Percentiles rank a stretch among this genome's conserved stretches.
phyloP scores from a whole-genome alignment of 1,140 invertebrate genomes.

The Cyphomyrmex costatus region DNA sequence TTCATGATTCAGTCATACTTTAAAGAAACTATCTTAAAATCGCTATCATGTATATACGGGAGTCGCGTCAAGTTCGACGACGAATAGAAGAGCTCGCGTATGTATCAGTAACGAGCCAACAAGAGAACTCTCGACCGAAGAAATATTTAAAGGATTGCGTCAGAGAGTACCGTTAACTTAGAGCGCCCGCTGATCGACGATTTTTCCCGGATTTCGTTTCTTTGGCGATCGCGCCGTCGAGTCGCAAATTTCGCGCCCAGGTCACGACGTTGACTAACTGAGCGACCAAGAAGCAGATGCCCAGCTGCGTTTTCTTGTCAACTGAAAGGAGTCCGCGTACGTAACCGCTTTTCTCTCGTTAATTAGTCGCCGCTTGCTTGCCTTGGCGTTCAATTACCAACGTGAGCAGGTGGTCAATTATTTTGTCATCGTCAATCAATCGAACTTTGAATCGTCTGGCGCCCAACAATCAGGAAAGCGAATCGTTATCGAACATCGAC shows the following conservation, averaged over 20 bases:
- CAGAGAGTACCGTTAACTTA: slow-evolving; percentile 76
- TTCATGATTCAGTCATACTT: not conserved
- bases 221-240: slow-evolving; percentile 24
- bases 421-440: slow-evolving; percentile 59
- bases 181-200: slow-evolving; percentile 62
- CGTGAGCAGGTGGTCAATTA: slow-evolving; percentile 71
- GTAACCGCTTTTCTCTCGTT: slow-evolving; percentile 65
- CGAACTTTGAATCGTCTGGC: slow-evolving; percentile 6
- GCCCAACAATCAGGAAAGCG: no score
- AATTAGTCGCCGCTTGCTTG: slow-evolving; percentile 63
- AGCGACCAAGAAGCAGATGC: slow-evolving; percentile 13
- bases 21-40: not conserved
- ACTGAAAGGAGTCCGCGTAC: slow-evolving; percentile 56
- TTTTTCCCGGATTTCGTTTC: slow-evolving; percentile 74
- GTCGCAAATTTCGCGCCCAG: slow-evolving; percentile 71
- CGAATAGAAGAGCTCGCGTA: slow-evolving; percentile 31
- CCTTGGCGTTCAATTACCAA: slow-evolving; percentile 67
- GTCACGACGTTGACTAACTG: slow-evolving; percentile 59
- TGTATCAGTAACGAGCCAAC: slow-evolving; percentile 51
- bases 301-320: slow-evolving; percentile 51
- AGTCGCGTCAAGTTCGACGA: slow-evolving; percentile 9
- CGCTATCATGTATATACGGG: not conserved
- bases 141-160: slow-evolving; percentile 80
- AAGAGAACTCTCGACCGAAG: slow-evolving; percentile 41
- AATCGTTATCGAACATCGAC: not conserved